phyloP scores from a whole-genome alignment of 2,113 vertebrate species.

The Ondatra zibethicus region DNA sequence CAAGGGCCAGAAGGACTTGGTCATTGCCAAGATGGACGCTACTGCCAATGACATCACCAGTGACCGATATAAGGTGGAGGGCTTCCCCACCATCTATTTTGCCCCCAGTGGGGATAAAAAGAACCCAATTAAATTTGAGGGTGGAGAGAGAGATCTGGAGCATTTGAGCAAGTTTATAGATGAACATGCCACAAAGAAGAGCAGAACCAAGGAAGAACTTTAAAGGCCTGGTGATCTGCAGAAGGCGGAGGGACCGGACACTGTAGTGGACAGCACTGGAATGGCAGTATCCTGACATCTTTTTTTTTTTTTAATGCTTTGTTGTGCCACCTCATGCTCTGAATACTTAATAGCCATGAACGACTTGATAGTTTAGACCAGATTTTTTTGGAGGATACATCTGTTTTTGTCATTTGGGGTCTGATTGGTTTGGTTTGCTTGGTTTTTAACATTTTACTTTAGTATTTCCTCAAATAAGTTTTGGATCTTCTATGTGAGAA shows the following conservation, averaged over 20 bases:
- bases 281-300: slow-evolving; percentile 65
- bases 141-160: slow-evolving; percentile 92
- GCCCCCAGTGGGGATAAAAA: slow-evolving; percentile 93
- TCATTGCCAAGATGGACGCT: slow-evolving; percentile 99
- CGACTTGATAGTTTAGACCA: slow-evolving; percentile 78
- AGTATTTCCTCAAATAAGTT: slow-evolving; percentile 69
- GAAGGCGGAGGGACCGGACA: slow-evolving; percentile 28
- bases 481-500: slow-evolving; percentile 58
- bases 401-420: slow-evolving; percentile 87
- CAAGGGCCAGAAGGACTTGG: slow-evolving; percentile 92
- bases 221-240: slow-evolving; percentile 80
- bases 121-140: slow-evolving; percentile 94
- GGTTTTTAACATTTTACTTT: slow-evolving; percentile 69
- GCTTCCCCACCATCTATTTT: slow-evolving; percentile 98
- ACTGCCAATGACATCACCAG: slow-evolving; percentile 93
- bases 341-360: slow-evolving; percentile 83
- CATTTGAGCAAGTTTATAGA: slow-evolving; percentile 95
- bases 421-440: slow-evolving; percentile 62
- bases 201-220: slow-evolving; percentile 93
- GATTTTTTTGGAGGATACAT: slow-evolving; percentile 85
- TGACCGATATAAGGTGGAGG: slow-evolving; percentile 93
- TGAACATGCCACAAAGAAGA: slow-evolving; percentile 91
- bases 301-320: slow-evolving; percentile 60
- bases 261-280: slow-evolving; percentile 39
- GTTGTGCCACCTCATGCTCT: slow-evolving; percentile 76